A percentile compares a stretch with the other conserved stretches of the same genome.
These are phyloP conservation scores for Caloenas nicobarica DNA, from an alignment of 2,113 vertebrate genomes.

Conservation along the genomic window DNA sequence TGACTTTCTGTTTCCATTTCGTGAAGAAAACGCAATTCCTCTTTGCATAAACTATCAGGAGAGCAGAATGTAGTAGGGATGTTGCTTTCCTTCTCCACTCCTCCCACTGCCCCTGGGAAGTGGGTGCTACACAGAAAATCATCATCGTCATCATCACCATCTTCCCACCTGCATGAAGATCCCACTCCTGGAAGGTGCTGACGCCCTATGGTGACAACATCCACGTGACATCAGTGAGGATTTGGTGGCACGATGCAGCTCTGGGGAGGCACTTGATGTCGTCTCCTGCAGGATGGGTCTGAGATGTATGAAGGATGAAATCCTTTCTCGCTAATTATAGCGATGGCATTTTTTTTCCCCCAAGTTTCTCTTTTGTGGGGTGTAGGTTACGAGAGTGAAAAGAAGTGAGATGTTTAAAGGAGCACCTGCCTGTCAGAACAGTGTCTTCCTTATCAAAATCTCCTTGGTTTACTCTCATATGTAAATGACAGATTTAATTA, in stretches of 20 bases:
- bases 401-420: constrained; percentile 1
- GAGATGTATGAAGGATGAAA: neutral
- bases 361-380: neutral
- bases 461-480: neutral
- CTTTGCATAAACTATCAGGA: neutral
- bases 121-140: neutral
- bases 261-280: neutral
- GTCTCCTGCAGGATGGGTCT: neutral
- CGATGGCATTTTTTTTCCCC: neutral
- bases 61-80: neutral
- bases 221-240: neutral
- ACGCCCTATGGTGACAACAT: neutral
- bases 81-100: neutral
- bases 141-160: neutral
- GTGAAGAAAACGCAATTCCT: neutral
- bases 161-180: neutral
- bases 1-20: neutral
- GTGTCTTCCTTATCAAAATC: neutral
- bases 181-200: neutral
- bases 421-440: constrained; percentile 15
- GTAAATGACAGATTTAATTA: constrained; percentile 10
- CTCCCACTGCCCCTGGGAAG: neutral
- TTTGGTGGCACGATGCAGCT: neutral
- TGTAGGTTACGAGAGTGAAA: neutral
- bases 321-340: neutral